Percentiles rank a stretch among this genome's conserved stretches.
Conservation (phyloP, 2,113 vertebrate genomes). For the Tupaia chinensis region DNA sequence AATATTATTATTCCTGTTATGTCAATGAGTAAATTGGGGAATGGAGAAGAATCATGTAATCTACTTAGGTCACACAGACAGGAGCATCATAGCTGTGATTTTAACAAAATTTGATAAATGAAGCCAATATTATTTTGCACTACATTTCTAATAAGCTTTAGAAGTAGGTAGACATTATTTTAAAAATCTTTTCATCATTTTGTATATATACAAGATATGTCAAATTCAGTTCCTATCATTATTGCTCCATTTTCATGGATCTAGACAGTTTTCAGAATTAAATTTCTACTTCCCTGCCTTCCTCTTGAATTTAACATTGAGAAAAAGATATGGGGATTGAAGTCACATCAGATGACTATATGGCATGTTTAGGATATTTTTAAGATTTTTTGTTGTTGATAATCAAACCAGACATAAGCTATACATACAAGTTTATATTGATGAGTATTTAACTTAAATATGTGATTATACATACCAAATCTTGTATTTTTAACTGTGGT, state of each 20-base stretch:
- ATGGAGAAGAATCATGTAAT: not conserved
- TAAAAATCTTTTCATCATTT: not conserved
- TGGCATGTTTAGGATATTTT: not conserved
- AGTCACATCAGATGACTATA: not conserved
- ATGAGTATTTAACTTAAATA: slow-evolving; percentile 34
- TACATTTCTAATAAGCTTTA: not conserved
- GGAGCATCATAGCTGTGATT: not conserved
- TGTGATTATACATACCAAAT: not conserved
- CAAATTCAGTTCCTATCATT: not conserved
- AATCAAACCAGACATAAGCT: not conserved
- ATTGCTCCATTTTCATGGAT: not conserved
- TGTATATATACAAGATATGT: not conserved
- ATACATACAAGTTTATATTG: not conserved
- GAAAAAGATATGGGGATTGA: not conserved
- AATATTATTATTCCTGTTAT: not conserved
- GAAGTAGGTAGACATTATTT: not conserved
- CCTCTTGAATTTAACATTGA: not conserved
- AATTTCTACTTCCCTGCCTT: not conserved
- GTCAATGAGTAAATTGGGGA: slow-evolving; percentile 10
- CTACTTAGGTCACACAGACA: not conserved
- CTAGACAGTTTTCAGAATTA: slow-evolving; percentile 19
- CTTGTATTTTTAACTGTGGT: not conserved
- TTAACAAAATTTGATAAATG: not conserved
- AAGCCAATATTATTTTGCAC: not conserved
- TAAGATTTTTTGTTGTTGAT: not conserved